A percentile compares a stretch with the other conserved stretches of the same genome.
Conservation (phyloP, 1,140 invertebrate genomes). For the Anthonomus grandis region DNA sequence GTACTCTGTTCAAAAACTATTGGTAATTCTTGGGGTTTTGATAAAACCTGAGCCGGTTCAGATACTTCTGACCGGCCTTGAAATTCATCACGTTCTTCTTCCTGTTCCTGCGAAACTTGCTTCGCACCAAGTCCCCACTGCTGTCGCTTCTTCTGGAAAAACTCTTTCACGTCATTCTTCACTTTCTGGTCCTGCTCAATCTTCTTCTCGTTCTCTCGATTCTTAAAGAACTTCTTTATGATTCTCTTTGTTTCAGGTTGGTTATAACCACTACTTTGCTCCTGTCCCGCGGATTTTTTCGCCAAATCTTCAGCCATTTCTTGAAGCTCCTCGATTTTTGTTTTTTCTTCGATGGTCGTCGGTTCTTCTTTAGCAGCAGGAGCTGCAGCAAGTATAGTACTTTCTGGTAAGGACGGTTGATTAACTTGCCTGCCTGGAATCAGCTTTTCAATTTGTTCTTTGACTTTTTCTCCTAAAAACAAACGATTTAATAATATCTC, state of each 20-base stretch:
- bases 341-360: not conserved
- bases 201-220: not conserved
- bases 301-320: not conserved
- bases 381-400: too few relatives aligned
- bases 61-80: too few relatives aligned
- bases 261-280: too few relatives aligned
- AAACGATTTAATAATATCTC: too few relatives aligned
- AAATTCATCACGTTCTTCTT: too few relatives aligned
- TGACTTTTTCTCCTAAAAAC: slow-evolving; percentile 6
- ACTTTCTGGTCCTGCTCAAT: not conserved
- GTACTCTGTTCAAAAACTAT: too few relatives aligned
- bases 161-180: not conserved
- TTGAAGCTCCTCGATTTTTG: not conserved
- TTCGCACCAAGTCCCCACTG: not conserved
- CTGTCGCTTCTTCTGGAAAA: not conserved
- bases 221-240: not conserved
- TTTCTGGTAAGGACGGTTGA: too few relatives aligned
- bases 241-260: not conserved
- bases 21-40: too few relatives aligned
- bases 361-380: not conserved
- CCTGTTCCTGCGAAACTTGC: too few relatives aligned
- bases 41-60: too few relatives aligned
- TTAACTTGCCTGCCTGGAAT: not conserved
- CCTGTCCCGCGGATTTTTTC: not conserved
- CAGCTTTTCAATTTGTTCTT: slow-evolving; percentile 5